Conservation (phyloP, 2,888 invertebrate genomes). For the Amiota communis region DNA sequence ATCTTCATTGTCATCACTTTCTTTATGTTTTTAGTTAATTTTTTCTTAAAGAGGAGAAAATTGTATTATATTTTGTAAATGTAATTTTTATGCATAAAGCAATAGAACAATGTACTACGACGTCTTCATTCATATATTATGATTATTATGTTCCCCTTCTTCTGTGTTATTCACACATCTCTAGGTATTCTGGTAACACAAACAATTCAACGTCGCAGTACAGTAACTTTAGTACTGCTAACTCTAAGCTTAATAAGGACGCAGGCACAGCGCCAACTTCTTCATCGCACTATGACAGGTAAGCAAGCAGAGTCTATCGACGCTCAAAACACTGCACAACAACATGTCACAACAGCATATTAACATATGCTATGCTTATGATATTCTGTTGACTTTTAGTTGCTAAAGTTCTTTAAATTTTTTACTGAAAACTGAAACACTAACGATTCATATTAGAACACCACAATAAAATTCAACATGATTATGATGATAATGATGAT, state of each 20-base stretch:
- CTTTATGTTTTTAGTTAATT: no score
- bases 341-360: background rate
- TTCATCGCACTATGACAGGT: conserved; percentile 73
- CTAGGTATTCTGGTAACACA: conserved; percentile 73
- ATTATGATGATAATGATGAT: background rate
- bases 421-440: background rate
- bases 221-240: conserved; percentile 72
- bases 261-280: conserved; percentile 69
- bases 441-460: background rate
- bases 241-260: conserved; percentile 72
- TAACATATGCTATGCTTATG: background rate
- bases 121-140: background rate
- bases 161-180: conserved; percentile 31
- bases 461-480: background rate
- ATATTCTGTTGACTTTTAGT: conserved; percentile 6
- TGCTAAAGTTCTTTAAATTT: background rate
- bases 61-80: no score
- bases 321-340: no score
- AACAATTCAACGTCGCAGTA: conserved; percentile 73
- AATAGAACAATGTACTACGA: background rate
- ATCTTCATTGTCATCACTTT: no score
- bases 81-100: no score
- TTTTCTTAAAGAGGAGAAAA: no score
- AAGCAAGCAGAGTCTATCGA: conserved; percentile 47
- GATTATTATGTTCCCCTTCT: conserved; percentile 2